Evolutionary conservation across 2,888 invertebrate species (phyloP), one percentile per base, ranked within the genome.

Genomic region (Ichneumon xanthorius): DNA sequence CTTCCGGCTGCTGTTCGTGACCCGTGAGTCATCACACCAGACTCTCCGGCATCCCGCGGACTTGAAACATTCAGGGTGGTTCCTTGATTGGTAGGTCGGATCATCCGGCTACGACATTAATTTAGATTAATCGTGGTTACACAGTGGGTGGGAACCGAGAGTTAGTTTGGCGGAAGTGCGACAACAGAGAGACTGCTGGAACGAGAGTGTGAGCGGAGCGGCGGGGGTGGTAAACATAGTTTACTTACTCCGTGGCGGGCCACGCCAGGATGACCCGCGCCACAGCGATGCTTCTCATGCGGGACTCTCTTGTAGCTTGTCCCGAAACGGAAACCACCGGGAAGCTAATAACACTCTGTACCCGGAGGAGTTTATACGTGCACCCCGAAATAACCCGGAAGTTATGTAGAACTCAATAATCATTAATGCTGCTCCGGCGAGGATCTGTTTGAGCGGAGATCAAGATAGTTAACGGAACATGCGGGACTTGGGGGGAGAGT

Each of bases 61-160:
- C 78, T 72, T 83, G 85, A 87, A 86, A 86, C 87, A 87, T 88
- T 87, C 58, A 84, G 82, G 72, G 67, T 48, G 72, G 84, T 16
- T 40, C 33, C 77, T 80, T 84, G 88, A 89, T 89, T 85, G 86
- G 86, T 84, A 80, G 84, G 76, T 71, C 45, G 80, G 85, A 86
- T 88, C 86, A 86, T 87, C 78, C 73, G 67, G 55, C 82, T 81
- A 80, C 80, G 83, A 84, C 89, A 89, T 91, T 91, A 91, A 91
- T 92, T 91, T 90, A 90, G 88, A 91, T 91, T 91, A 91, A 90
- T 91, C 86, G 89, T 48, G 84, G 87, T 86, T 86, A 73, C 75
- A 82, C 61, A 53, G 37, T 40, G 63, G 61, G 75, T 61, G 26
- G 37, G 61, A 50, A 50, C 68, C 50, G 65, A 76, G 79, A n/a